Percentiles rank a stretch among this genome's conserved stretches.
Evolutionary conservation across 2,113 vertebrate genomes (phyloP).

Genomic region (Bufo bufo): DNA sequence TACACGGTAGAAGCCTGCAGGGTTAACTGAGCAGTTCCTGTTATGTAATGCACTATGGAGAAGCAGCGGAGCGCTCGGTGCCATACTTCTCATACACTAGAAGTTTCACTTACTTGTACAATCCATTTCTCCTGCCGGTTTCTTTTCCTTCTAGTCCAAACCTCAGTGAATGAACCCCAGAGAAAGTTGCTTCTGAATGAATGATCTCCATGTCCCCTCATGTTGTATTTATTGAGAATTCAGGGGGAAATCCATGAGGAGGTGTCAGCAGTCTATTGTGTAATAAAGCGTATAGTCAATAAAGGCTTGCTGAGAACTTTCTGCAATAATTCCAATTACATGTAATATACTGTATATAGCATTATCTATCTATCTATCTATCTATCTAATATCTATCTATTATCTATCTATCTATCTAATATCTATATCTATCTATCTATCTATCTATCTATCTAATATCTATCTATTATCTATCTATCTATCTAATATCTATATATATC

Average conservation of each 20-base stretch:
- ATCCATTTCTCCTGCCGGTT: background rate
- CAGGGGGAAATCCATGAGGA: constrained; percentile 26
- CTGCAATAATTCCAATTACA: background rate
- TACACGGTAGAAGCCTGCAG: background rate
- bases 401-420: no score
- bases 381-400: background rate
- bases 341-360: background rate
- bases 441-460: no score
- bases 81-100: background rate
- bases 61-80: background rate
- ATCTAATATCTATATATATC: no score
- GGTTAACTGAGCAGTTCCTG: constrained; percentile 18
- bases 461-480: no score
- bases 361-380: background rate
- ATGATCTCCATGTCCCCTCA: constrained; percentile 23
- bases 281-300: background rate
- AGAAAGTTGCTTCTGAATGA: background rate
- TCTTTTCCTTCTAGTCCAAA: background rate
- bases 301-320: background rate
- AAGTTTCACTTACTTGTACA: constrained; percentile 36
- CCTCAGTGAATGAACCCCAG: constrained; percentile 1
- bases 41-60: background rate
- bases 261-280: background rate
- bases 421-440: no score
- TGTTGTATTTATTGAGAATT: constrained; percentile 40